phyloP scores from a whole-genome alignment of 2,113 vertebrate species.

The Merops nubicus region DNA sequence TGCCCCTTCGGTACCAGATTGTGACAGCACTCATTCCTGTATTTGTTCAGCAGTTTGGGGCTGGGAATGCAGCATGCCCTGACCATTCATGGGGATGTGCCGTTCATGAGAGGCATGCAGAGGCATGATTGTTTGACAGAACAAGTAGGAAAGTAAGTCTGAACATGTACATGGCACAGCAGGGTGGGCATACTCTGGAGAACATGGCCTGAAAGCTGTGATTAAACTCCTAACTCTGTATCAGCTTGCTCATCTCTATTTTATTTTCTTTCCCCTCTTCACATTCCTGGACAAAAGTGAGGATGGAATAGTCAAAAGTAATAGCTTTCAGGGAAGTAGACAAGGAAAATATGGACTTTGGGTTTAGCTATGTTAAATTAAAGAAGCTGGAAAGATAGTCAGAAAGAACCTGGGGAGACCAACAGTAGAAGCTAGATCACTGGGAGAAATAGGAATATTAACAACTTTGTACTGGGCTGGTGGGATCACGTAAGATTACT shows the following conservation, averaged over 20 bases:
- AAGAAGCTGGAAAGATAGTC: not conserved
- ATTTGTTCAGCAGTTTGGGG: not conserved
- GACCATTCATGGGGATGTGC: not conserved
- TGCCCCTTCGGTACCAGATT: too few relatives aligned
- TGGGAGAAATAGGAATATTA: not conserved
- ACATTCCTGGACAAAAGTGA: not conserved
- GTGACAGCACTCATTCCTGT: not conserved
- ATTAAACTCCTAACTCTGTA: not conserved
- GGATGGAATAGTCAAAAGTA: not conserved
- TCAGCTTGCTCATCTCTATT: not conserved
- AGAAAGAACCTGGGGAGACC: not conserved
- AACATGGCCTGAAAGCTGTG: not conserved
- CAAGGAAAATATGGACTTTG: not conserved
- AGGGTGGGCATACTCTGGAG: not conserved
- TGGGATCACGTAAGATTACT: not conserved
- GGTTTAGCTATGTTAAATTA: not conserved
- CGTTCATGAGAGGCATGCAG: not conserved
- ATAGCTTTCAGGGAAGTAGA: not conserved
- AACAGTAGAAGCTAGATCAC: not conserved
- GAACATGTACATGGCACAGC: not conserved
- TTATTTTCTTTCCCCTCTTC: not conserved
- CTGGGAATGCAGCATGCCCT: not conserved
- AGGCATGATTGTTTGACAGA: not conserved
- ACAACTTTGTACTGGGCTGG: not conserved
- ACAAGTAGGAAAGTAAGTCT: not conserved